These are phyloP conservation scores for Rhincodon typus DNA, from an alignment of 2,797 vertebrate genomes.

Conservation along the genomic window DNA sequence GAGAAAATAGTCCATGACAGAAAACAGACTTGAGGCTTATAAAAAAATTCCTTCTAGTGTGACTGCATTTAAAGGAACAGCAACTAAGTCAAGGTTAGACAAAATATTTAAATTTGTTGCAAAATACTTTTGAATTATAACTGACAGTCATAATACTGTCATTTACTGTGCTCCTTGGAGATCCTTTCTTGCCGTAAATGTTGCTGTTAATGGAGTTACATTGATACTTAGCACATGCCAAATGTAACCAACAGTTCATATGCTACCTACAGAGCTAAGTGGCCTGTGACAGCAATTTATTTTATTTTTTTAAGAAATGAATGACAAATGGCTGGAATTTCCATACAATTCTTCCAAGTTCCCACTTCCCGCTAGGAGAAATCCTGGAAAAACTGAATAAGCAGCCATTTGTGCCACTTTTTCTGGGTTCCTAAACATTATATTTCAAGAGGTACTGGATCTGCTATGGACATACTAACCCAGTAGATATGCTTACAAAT, in stretches of 20 bases:
- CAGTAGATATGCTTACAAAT: neutral
- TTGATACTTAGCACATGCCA: neutral
- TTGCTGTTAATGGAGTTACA: neutral
- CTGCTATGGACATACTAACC: neutral
- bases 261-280: neutral
- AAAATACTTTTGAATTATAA: neutral
- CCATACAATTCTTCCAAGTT: neutral
- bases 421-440: neutral
- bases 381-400: neutral
- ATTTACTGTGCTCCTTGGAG: neutral
- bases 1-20: neutral
- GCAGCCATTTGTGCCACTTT: neutral
- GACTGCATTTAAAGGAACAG: neutral
- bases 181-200: neutral
- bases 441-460: neutral
- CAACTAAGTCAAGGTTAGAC: neutral
- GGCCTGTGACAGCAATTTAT: neutral
- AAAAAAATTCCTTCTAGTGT: neutral
- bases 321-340: neutral
- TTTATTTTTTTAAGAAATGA: neutral
- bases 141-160: neutral
- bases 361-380: neutral
- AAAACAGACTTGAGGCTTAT: neutral
- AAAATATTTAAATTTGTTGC: neutral
- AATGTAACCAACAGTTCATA: constrained; percentile 5